Base-by-base conservation (phyloP, 2,888 invertebrate species). In the Gymnosoma rotundatum region DNA sequence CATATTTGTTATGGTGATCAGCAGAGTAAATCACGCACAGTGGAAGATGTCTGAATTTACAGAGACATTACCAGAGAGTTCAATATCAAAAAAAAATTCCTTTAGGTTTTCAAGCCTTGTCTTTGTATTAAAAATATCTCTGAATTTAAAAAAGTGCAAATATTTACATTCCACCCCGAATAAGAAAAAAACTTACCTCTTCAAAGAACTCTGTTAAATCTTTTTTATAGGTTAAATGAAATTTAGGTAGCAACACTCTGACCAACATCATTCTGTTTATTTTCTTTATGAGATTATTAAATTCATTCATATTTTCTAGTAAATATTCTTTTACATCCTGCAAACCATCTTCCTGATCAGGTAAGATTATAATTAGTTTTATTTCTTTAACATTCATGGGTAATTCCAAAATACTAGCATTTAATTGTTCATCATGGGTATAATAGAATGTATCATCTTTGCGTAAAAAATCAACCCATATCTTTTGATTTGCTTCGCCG, bases 401-500 rank as follows among this genome's bases (percentile, higher is more conserved):
- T 38, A 88, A 63, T 67, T 87, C 86, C 75, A 88, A 82, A 18
- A 87, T 87, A 32, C 85, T 86, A 8, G 87, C 87, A 78, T 88
- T 86, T 54, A 88, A 61, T n/a, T 84, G 83, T 0, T 81, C 72
- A 63, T 87, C 38, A 5, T 72, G 60, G n/a, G 60, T 80, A 61
- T 86, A 87, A 4, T 67, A 83, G 20, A 88, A 88, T 4, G 86
- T 86, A n/a, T 87, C 87, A 64, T 88, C 87, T 70, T 88, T 88
- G 48, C 83, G 78, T 82, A 88, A 82, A 73, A 78, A 82, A 58
- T 87, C 87, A n/a, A 82, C 66, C 69, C 84, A 83, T 8, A 70
- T 50, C 36, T 73, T 84, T 54, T 70, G 63, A 70, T 81, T 74
- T 7, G 8, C 12, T 9, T 45, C 56, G 42, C 75, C 78, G n/a